A percentile compares a stretch with the other conserved stretches of the same genome.
Conservation (phyloP, 2,888 invertebrate species). For the Diaphora mendica region DNA sequence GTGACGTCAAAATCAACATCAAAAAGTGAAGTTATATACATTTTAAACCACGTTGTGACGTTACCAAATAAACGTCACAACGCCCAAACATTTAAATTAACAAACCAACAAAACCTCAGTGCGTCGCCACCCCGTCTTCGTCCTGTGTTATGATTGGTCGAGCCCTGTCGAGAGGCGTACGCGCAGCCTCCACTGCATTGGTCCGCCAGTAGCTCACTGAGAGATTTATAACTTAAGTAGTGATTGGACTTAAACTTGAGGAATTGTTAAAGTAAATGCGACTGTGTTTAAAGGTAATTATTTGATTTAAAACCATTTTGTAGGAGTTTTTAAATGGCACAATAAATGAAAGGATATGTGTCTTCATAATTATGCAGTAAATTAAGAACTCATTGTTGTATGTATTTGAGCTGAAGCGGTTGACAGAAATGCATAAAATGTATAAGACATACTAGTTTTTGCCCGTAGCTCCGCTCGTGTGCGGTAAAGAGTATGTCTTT, state of each 20-base stretch:
- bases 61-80: background rate
- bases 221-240: background rate
- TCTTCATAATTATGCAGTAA: background rate
- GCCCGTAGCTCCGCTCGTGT: too few relatives aligned
- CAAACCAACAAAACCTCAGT: conserved; percentile 11
- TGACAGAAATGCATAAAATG: too few relatives aligned
- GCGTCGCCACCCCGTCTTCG: conserved; percentile 10
- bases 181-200: conserved; percentile 40
- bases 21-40: too few relatives aligned
- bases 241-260: conserved; percentile 11
- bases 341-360: too few relatives aligned
- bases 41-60: too few relatives aligned
- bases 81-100: background rate
- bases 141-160: conserved; percentile 40
- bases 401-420: too few relatives aligned
- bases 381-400: background rate
- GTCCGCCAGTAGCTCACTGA: conserved; percentile 13
- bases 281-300: background rate
- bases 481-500: too few relatives aligned
- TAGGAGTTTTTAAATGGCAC: background rate
- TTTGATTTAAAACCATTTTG: background rate
- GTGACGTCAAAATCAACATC: too few relatives aligned
- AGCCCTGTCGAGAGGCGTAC: conserved; percentile 37
- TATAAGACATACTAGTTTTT: too few relatives aligned
- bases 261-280: background rate